Conservation (phyloP, 2,888 invertebrate genomes). For the Bellardia bayeri region DNA sequence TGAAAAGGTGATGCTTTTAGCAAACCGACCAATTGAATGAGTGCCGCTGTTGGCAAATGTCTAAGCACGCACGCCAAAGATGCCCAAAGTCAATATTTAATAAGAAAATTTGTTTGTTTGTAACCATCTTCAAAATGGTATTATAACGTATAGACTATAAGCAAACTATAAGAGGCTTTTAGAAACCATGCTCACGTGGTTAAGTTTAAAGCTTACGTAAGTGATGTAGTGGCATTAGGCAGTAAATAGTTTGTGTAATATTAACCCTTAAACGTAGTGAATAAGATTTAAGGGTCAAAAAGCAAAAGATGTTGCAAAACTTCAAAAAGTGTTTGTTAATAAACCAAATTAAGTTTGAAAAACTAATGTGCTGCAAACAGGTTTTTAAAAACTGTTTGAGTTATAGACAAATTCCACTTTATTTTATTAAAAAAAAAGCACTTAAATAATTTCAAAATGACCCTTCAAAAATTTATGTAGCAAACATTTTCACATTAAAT, state of each 20-base stretch:
- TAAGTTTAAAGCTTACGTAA: not conserved
- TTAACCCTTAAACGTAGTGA: not conserved
- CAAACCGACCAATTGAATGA: not conserved
- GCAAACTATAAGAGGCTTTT: not conserved
- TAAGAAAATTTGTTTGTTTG: constrained; percentile 58
- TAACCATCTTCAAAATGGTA: constrained; percentile 37
- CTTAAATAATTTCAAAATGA: too few species aligned
- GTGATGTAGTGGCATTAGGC: not conserved
- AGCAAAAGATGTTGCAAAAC: too few species aligned
- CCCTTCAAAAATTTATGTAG: not conserved
- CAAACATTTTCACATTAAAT: not conserved
- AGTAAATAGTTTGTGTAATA: not conserved
- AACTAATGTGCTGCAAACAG: too few species aligned
- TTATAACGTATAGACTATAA: not conserved
- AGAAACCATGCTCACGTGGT: not conserved
- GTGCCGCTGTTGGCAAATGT: constrained; percentile 5
- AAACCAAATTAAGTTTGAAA: too few species aligned
- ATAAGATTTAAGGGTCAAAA: too few species aligned
- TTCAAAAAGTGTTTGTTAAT: too few species aligned
- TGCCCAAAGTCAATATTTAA: constrained; percentile 62
- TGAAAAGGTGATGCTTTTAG: constrained; percentile 44
- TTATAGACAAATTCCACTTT: too few species aligned
- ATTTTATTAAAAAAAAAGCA: too few species aligned
- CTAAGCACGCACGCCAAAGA: constrained; percentile 24
- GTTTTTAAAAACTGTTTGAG: too few species aligned